Conservation (phyloP, 2,888 invertebrate genomes). For the Oligia strigilis region DNA sequence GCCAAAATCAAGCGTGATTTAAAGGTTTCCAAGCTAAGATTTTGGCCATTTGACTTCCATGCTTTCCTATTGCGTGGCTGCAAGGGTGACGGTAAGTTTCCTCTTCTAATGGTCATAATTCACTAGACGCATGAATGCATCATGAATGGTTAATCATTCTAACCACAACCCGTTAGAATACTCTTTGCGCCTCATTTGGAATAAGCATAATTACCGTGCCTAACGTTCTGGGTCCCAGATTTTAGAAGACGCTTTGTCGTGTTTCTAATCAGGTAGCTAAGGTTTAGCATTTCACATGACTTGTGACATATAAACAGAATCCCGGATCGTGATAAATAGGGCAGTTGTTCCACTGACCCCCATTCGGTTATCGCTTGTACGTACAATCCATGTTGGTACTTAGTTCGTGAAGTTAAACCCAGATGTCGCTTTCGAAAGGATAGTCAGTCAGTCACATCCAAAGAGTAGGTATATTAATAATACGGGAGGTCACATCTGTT, state of each 20-base stretch:
- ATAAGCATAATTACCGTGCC: neutral
- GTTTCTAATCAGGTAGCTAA: neutral
- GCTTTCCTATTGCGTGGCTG: neutral
- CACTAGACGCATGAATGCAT: neutral
- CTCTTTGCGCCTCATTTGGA: neutral
- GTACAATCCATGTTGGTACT: neutral
- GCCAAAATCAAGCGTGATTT: constrained; percentile 20
- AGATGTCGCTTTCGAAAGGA: constrained; percentile 42
- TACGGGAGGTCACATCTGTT: too few species aligned
- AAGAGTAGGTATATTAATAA: too few species aligned
- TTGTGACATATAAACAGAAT: neutral
- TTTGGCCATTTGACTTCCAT: neutral
- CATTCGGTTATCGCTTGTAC: constrained; percentile 15
- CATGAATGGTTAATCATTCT: neutral
- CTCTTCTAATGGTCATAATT: neutral
- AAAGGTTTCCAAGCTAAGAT: neutral
- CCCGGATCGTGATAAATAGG: neutral
- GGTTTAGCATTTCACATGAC: neutral
- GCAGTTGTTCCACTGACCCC: constrained; percentile 2
- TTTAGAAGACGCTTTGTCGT: neutral
- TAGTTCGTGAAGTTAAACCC: constrained; percentile 8
- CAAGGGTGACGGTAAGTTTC: neutral
- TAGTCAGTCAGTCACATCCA: neutral
- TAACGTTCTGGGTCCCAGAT: too few species aligned
- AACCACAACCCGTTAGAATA: neutral